Evolutionary conservation across 2,113 vertebrate genomes (phyloP), one percentile per base, ranked within the genome.

Genomic region (Xerus inauris): DNA sequence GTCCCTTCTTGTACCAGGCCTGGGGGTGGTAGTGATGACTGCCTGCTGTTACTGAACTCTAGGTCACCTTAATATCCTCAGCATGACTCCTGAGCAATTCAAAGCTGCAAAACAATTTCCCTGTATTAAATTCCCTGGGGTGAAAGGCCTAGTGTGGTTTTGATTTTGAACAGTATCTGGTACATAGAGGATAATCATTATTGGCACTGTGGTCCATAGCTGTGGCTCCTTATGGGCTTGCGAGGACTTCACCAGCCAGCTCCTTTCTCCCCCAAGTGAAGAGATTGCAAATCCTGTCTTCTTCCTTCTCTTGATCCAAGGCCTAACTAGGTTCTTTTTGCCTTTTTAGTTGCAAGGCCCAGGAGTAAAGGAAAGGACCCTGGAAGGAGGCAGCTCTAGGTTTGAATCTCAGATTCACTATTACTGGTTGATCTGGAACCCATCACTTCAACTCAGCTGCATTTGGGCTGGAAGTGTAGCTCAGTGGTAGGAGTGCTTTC

Each of bases 361-460:
- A 54, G 32, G 71, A 35, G 64, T 57, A 73, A n/a, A 51, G 57
- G 57, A 64, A 87, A 20, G 13, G 59, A 20, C 32, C 75, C 42
- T 65, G 47, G 49, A 72, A 47, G 32, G 73, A 86, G 83, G 32
- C 32, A 81, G 59, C 45, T 79, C 45, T 90, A 40, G 47, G 28
- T 89, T 82, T 91, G 62, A 96, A 82, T 54, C 75, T 93, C 67
- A 94, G 79, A 69, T 64, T 93, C n/a, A 47, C n/a, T n/a, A 12
- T 64, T 13, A 67, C 30, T 94, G 86, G 64, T 42, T 85, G 85
- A 30, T 72, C 72, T 45, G 65, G n/a, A 93, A 13, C 22, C 22
- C 30, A 54, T 92, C 16, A 54, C 4, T 47, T 65, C 64, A 72
- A 65, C 45, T 75, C 71, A 59, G 54, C 12, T 30, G n/a, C 45